Evolutionary conservation across 53 echinoderm and acorn worm genomes (phyloP).

Genomic region (Apostichopus leukothele): DNA sequence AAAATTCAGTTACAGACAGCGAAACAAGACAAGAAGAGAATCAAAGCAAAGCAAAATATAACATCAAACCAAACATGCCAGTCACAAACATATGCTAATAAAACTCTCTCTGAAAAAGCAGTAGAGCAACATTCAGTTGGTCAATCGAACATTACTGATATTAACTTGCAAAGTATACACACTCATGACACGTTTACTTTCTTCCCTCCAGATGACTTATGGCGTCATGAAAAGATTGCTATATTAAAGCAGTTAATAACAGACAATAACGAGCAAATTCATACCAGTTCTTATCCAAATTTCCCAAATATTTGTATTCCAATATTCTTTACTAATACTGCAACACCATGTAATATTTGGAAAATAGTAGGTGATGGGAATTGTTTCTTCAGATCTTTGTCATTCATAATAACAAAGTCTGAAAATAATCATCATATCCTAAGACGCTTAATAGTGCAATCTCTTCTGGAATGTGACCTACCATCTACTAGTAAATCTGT

Average conservation of each 20-base stretch:
- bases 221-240: slow-evolving; percentile 17
- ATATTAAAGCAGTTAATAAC: background rate
- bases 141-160: no score
- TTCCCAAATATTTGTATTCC: background rate
- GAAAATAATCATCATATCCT: no score
- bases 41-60: no score
- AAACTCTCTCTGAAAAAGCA: background rate
- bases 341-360: slow-evolving; percentile 15
- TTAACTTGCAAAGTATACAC: background rate
- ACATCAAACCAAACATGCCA: background rate
- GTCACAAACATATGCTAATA: no score
- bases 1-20: slow-evolving; percentile 32
- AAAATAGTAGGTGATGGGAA: background rate
- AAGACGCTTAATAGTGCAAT: no score
- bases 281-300: no score
- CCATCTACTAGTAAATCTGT: background rate
- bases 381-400: no score
- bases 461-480: no score
- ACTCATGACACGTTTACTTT: slow-evolving; percentile 4
- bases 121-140: background rate
- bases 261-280: no score
- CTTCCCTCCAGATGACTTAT: background rate
- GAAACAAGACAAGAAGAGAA: no score
- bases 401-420: no score
- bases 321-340: background rate